Percentiles rank a stretch among this genome's conserved stretches.
phyloP scores from a whole-genome alignment of 2,888 invertebrate species.

The Lepidocyrtinus sp. region DNA sequence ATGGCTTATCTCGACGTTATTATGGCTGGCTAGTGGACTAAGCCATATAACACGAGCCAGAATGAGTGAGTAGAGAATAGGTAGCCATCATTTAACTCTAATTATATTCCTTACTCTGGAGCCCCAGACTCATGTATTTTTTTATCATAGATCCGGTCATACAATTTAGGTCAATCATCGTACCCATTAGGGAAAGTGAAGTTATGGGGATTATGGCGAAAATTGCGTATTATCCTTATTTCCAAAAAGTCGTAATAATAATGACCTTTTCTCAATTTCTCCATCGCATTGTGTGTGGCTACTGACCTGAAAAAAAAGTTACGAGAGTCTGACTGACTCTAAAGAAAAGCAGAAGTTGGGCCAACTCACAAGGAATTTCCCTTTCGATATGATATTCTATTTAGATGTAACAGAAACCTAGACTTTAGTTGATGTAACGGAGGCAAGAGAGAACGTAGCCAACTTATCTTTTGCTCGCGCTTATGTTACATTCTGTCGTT shows the following conservation, averaged over 20 bases:
- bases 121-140: background rate
- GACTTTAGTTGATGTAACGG: no score
- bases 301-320: conserved; percentile 38
- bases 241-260: background rate
- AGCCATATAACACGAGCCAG: no score
- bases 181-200: conserved; percentile 8
- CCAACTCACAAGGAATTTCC: conserved; percentile 1
- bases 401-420: conserved; percentile 4
- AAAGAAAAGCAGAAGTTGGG: background rate
- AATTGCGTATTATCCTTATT: background rate
- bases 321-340: background rate
- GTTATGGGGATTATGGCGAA: background rate
- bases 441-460: no score
- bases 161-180: background rate
- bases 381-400: conserved; percentile 9
- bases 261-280: conserved; percentile 28
- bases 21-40: background rate
- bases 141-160: background rate
- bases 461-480: conserved; percentile 4
- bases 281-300: conserved; percentile 11
- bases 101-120: background rate
- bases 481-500: background rate
- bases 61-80: no score
- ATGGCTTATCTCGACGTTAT: background rate
- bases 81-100: background rate